Conservation (phyloP, 2,888 invertebrate species). For the Daptonema setosum region DNA sequence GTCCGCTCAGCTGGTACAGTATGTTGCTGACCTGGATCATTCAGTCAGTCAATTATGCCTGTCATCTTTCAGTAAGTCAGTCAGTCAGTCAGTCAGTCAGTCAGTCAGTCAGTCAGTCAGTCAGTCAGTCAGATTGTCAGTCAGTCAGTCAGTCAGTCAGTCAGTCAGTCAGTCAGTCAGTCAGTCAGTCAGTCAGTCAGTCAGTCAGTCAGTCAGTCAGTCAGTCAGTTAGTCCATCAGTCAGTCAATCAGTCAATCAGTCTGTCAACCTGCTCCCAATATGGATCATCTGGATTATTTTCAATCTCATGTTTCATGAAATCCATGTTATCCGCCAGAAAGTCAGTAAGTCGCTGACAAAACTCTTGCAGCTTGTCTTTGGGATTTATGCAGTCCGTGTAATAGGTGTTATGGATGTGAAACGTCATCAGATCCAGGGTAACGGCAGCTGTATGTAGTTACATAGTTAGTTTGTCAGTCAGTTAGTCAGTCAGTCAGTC, state of each 20-base stretch:
- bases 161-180: no score
- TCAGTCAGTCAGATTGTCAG: no score
- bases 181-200: no score
- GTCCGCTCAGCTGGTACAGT: constrained; percentile 53
- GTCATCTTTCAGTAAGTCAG: no score
- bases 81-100: no score
- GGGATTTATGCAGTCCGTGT: neutral
- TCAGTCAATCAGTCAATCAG: neutral
- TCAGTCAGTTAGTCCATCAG: no score
- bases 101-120: no score
- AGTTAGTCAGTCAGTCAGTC: neutral
- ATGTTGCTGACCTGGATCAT: no score
- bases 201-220: no score
- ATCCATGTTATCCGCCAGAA: neutral
- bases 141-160: no score
- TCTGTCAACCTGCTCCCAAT: neutral
- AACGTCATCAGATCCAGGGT: neutral
- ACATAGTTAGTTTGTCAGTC: neutral
- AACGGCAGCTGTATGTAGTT: neutral
- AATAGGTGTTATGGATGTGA: neutral
- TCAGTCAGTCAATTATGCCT: constrained; percentile 42
- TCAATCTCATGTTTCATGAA: neutral
- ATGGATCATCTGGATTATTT: neutral
- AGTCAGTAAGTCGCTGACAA: neutral
- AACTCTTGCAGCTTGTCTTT: neutral